Evolutionary conservation across 2,888 invertebrate species (phyloP), one percentile per base, ranked within the genome.

Genomic region (Gortyna flavago): DNA sequence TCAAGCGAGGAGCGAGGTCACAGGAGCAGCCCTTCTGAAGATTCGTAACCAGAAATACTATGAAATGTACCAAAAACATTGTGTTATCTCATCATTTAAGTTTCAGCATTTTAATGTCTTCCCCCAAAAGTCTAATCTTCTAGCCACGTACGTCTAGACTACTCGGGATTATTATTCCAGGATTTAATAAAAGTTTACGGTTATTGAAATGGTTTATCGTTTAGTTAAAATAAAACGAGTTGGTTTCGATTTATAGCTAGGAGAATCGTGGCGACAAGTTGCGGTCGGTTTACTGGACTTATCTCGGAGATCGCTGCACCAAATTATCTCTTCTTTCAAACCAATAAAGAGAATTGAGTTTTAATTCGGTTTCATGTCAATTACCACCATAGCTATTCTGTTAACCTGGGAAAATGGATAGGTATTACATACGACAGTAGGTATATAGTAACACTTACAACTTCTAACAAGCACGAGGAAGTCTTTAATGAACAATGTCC

Each of bases 201-300:
- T 72, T 57, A 65, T 69, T 65, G 41, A 69, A 83, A 79, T 72
- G 29, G 72, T 66, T 80, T n/a, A 80, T 69, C n/a, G 61, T 32
- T 69, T 59, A 62, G n/a, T 72, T 72, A 83, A 79, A 75, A 44
- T 69, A 65, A 79, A 72, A 65, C 16, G 59, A 74, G 21, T n/a
- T 13, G 32, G 44, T 79, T 69, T 59, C 29, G 59, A 59, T 68
- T 79, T 74, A 54, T 25, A 16, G 54, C 57, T 41, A 38, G 18
- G 21, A 51, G 44, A 9, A 57, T 13, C 44, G 29, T 11, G 38
- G 32, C 35, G 64, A 62, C n/a, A 21, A 57, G 25, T 59, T 29
- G 54, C 44, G 48, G 35, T 57, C 3, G 18, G 2, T 66, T 57
- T 54, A 25, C 29, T 67, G 59, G 48, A 13, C 11, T 54, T 73